These are phyloP conservation scores for Amphilophus citrinellus DNA, from an alignment of 2,113 vertebrate genomes.

Conservation along the genomic window DNA sequence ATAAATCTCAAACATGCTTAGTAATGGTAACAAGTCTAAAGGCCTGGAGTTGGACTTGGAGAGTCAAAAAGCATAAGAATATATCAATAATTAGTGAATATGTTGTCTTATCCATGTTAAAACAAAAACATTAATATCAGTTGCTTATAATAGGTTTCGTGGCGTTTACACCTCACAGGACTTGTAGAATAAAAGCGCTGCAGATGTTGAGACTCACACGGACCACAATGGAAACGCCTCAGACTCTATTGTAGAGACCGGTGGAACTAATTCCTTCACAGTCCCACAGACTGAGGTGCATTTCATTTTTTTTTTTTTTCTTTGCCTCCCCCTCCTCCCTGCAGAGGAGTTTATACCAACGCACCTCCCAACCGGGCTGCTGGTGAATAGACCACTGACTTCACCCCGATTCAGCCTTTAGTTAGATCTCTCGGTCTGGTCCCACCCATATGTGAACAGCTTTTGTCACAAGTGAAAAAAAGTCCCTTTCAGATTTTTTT, in stretches of 20 bases:
- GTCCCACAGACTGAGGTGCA: slow-evolving; percentile 24
- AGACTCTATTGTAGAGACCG: slow-evolving; percentile 32
- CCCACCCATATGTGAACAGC: slow-evolving; percentile 78
- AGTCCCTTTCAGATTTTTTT: slow-evolving; percentile 58
- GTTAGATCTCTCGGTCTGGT: slow-evolving; percentile 50
- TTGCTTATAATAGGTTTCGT: not conserved
- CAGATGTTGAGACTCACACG: slow-evolving; percentile 58
- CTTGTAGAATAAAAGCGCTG: slow-evolving; percentile 37
- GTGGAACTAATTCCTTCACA: slow-evolving; percentile 66
- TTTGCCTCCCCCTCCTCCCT: not conserved
- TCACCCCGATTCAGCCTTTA: slow-evolving; percentile 44
- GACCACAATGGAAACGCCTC: slow-evolving; percentile 27
- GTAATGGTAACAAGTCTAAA: not conserved
- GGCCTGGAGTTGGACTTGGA: not conserved
- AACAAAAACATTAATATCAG: not conserved
- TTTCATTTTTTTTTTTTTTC: not conserved
- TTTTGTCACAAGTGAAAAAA: slow-evolving; percentile 72
- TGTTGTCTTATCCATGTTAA: not conserved
- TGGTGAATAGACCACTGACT: slow-evolving; percentile 50
- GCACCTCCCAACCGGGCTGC: not conserved
- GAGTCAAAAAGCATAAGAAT: not conserved
- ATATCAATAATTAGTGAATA: not conserved
- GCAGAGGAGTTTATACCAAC: not conserved
- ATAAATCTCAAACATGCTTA: not conserved
- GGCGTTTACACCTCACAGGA: slow-evolving; percentile 21